Evolutionary conservation across 1,140 invertebrate species (phyloP).

Genomic region (Chlorops oryzae): DNA sequence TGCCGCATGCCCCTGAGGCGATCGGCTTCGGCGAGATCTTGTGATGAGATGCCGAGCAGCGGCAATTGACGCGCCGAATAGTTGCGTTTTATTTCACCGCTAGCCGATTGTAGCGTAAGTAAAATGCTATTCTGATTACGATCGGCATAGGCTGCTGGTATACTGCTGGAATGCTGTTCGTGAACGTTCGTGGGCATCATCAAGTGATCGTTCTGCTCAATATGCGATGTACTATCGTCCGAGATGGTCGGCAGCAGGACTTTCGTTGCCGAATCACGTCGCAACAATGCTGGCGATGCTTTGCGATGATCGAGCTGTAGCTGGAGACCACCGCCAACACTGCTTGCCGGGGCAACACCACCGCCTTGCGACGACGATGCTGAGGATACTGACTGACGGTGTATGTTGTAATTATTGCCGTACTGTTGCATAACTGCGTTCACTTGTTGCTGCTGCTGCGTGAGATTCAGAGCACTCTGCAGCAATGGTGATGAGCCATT

Average conservation of each 20-base stretch:
- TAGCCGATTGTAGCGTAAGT: slow-evolving; percentile 35
- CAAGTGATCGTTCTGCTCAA: background rate
- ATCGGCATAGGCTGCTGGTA: slow-evolving; percentile 13
- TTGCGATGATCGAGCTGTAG: slow-evolving; percentile 41
- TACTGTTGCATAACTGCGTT: background rate
- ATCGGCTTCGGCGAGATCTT: slow-evolving; percentile 29
- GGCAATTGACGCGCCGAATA: slow-evolving; percentile 40
- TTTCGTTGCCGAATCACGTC: slow-evolving; percentile 41
- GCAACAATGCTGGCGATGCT: slow-evolving; percentile 31
- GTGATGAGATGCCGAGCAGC: slow-evolving; percentile 33
- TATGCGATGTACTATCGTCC: slow-evolving; percentile 29
- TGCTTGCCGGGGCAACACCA: slow-evolving; percentile 15
- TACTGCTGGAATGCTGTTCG: background rate
- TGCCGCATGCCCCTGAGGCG: slow-evolving; percentile 38
- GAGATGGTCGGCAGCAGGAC: slow-evolving; percentile 41
- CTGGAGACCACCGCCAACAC: slow-evolving; percentile 31
- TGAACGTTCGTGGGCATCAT: slow-evolving; percentile 1
- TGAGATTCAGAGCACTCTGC: slow-evolving; percentile 45
- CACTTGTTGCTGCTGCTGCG: slow-evolving; percentile 21
- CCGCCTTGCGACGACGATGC: slow-evolving; percentile 34
- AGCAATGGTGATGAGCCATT: slow-evolving; percentile 55
- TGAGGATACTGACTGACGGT: slow-evolving; percentile 38
- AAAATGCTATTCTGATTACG: slow-evolving; percentile 37
- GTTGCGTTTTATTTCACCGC: slow-evolving; percentile 42
- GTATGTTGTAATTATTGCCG: slow-evolving; percentile 23